A percentile compares a stretch with the other conserved stretches of the same genome.
Evolutionary conservation across 92 coral and sea anemone genomes (phyloP).

Genomic region (Phenganax stokvisi): DNA sequence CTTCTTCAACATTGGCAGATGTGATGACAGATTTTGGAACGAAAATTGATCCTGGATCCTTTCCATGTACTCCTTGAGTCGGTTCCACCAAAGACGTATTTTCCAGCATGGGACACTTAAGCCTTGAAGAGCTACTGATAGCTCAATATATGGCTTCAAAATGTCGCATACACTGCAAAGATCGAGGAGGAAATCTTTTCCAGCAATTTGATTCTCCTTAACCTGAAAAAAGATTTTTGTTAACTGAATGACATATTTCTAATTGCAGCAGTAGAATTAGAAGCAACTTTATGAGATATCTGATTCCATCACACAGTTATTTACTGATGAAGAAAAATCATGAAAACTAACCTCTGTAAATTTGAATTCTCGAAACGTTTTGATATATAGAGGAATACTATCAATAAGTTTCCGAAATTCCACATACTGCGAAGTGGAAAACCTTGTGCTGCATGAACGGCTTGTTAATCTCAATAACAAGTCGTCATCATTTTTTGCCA

Average conservation of each 20-base stretch:
- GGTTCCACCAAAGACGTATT: constrained; percentile 18
- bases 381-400: constrained; percentile 9
- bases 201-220: constrained; percentile 1
- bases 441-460: constrained; percentile 17
- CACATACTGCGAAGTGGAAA: constrained; percentile 21
- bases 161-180: constrained; percentile 12
- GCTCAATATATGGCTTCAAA: constrained; percentile 25
- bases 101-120: constrained; percentile 31
- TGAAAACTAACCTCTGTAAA: neutral
- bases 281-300: neutral
- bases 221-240: neutral
- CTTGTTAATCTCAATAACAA: constrained; percentile 18
- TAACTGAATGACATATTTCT: neutral
- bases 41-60: neutral
- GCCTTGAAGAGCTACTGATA: constrained; percentile 28
- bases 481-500: constrained; percentile 12
- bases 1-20: constrained; percentile 26
- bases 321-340: too few species aligned
- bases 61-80: constrained; percentile 25
- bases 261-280: neutral
- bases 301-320: too few species aligned
- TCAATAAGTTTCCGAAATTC: constrained; percentile 13
- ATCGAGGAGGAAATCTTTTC: constrained; percentile 20
- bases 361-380: constrained; percentile 11
- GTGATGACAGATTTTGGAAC: constrained; percentile 10